Conservation (phyloP, 2,797 vertebrate genomes). For the Oceanodroma leucorhoa region DNA sequence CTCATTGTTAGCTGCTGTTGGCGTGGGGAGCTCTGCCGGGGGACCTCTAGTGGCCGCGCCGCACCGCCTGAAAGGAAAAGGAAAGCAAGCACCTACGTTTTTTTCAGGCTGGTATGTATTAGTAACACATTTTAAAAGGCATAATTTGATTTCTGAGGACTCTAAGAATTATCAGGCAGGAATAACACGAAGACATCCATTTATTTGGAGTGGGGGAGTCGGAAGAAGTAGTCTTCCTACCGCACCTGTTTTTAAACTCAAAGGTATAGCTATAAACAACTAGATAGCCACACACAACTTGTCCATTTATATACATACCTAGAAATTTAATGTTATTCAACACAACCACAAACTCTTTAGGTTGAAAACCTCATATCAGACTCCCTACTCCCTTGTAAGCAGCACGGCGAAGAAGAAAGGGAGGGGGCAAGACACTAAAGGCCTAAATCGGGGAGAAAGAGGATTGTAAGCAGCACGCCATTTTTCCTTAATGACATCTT, state of each 20-base stretch:
- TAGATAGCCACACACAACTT: too few species aligned
- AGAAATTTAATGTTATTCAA: not conserved
- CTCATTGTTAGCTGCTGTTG: rapidly evolving
- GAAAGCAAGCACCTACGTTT: not conserved
- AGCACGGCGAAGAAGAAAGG: not conserved
- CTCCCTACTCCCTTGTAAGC: not conserved
- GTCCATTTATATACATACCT: not conserved
- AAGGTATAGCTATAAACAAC: not conserved
- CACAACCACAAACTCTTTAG: not conserved
- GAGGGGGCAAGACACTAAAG: not conserved
- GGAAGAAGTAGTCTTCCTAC: not conserved
- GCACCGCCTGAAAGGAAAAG: rapidly evolving
- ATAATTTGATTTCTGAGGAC: not conserved
- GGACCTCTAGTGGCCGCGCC: not conserved
- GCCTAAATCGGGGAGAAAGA: not conserved
- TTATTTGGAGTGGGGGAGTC: not conserved
- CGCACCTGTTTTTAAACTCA: not conserved
- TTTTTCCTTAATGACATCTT: not conserved
- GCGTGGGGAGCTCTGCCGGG: not conserved
- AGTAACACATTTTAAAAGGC: not conserved
- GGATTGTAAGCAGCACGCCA: not conserved
- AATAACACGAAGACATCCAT: not conserved
- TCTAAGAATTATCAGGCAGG: not conserved
- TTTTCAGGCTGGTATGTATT: not conserved
- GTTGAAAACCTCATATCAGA: not conserved